Percentiles rank a stretch among this genome's conserved stretches.
phyloP scores from a whole-genome alignment of 1,140 invertebrate genomes.

The Pseudomyrmex gracilis region DNA sequence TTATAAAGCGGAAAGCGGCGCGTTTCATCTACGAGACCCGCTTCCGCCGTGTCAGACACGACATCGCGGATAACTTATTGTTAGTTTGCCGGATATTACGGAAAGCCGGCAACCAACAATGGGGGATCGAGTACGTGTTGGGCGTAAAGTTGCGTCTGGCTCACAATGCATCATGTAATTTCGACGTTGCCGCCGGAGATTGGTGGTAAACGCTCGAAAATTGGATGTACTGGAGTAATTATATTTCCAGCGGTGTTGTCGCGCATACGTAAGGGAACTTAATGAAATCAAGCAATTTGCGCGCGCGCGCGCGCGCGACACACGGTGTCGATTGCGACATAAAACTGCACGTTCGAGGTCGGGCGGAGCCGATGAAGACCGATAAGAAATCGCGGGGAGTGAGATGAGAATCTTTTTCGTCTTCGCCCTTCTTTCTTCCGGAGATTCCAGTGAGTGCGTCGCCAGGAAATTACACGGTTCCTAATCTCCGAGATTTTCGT shows the following conservation, averaged over 20 bases:
- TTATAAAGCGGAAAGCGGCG: neutral
- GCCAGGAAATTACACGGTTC: conserved; percentile 49
- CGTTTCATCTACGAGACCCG: neutral
- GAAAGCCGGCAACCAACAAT: conserved; percentile 19
- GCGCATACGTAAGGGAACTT: neutral
- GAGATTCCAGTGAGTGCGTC: neutral
- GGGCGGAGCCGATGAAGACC: neutral
- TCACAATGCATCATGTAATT: conserved; percentile 28
- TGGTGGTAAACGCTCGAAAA: conserved; percentile 19
- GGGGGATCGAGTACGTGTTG: conserved; percentile 9
- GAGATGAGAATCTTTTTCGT: neutral
- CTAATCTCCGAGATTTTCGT: conserved; percentile 66
- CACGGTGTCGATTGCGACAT: neutral
- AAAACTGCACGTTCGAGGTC: neutral
- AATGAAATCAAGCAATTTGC: conserved; percentile 33
- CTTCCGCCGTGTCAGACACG: neutral
- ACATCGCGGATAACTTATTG: conserved; percentile 26
- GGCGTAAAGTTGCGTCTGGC: conserved; percentile 18
- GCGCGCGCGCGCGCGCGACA: neutral
- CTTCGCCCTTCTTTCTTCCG: no score
- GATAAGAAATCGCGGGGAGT: neutral
- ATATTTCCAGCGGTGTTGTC: conserved; percentile 7
- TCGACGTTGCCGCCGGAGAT: conserved; percentile 28
- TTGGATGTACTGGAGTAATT: conserved; percentile 33
- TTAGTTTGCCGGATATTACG: conserved; percentile 32